These are phyloP conservation scores for Enteromius unitaeniatus DNA, from an alignment of 2,797 vertebrate species.

Conservation along the genomic window DNA sequence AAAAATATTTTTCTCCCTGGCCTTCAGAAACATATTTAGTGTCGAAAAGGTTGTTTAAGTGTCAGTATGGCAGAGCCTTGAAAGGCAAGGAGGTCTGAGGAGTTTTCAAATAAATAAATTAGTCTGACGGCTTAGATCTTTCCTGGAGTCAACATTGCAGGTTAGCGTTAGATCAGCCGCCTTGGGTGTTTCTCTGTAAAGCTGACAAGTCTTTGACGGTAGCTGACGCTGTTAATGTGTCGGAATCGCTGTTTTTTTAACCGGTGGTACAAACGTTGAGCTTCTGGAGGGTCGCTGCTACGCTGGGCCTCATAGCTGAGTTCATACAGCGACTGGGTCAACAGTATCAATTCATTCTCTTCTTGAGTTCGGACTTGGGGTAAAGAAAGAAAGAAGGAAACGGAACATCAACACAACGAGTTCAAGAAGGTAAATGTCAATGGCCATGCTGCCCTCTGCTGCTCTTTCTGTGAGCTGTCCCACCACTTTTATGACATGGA, in stretches of 20 bases:
- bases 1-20: slow-evolving; percentile 66
- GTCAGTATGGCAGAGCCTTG: slow-evolving; percentile 84
- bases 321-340: slow-evolving; percentile 62
- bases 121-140: slow-evolving; percentile 71
- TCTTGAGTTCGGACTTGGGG: slow-evolving; percentile 67
- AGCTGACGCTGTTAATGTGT: slow-evolving; percentile 73
- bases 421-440: slow-evolving; percentile 70
- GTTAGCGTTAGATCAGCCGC: slow-evolving; percentile 69
- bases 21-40: slow-evolving; percentile 71
- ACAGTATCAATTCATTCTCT: slow-evolving; percentile 63
- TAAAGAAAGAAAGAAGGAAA: slow-evolving; percentile 59
- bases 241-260: slow-evolving; percentile 59
- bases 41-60: slow-evolving; percentile 78
- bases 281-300: slow-evolving; percentile 58
- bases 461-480: slow-evolving; percentile 42
- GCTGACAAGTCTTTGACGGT: slow-evolving; percentile 81
- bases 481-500: slow-evolving; percentile 39
- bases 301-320: slow-evolving; percentile 64
- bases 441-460: slow-evolving; percentile 57
- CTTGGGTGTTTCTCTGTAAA: slow-evolving; percentile 71
- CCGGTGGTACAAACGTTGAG: slow-evolving; percentile 42
- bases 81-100: slow-evolving; percentile 82
- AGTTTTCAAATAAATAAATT: slow-evolving; percentile 80
- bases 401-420: slow-evolving; percentile 71
- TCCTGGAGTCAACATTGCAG: slow-evolving; percentile 68